Conservation (phyloP, 2,888 invertebrate species). For the Orthosia gracilis region DNA sequence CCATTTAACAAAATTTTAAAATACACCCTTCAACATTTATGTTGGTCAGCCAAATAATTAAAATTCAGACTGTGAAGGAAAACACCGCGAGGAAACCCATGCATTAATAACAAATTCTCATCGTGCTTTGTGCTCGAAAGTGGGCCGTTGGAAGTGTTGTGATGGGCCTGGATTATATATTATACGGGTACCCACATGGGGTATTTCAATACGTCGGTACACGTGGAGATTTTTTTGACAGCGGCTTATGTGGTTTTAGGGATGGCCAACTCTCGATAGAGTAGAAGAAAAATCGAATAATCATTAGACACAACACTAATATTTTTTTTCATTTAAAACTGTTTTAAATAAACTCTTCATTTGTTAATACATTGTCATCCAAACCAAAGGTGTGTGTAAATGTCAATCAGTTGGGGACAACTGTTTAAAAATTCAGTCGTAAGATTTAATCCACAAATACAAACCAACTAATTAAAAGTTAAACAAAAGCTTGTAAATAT, state of each 20-base stretch:
- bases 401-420: too few relatives aligned
- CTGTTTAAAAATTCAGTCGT: too few relatives aligned
- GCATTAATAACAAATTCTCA: slow-evolving; percentile 60
- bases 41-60: slow-evolving; percentile 52
- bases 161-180: slow-evolving; percentile 15
- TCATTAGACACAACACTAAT: too few relatives aligned
- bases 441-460: too few relatives aligned
- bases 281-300: not conserved
- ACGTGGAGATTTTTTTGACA: not conserved
- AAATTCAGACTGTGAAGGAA: slow-evolving; percentile 52
- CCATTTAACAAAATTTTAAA: slow-evolving; percentile 38
- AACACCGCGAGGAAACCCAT: slow-evolving; percentile 49
- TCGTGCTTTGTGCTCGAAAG: slow-evolving; percentile 32
- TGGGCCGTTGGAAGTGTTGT: slow-evolving; percentile 25
- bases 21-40: slow-evolving; percentile 38
- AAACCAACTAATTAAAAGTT: too few relatives aligned
- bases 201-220: not conserved
- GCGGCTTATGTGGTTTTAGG: not conserved
- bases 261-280: fast-evolving
- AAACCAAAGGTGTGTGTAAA: too few relatives aligned
- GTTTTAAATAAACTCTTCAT: too few relatives aligned
- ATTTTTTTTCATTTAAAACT: too few relatives aligned
- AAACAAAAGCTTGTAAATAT: too few relatives aligned
- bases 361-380: too few relatives aligned
- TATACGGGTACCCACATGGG: not conserved